Evolutionary conservation across 2,888 invertebrate genomes (phyloP).

Genomic region (Synergus itoensis): DNA sequence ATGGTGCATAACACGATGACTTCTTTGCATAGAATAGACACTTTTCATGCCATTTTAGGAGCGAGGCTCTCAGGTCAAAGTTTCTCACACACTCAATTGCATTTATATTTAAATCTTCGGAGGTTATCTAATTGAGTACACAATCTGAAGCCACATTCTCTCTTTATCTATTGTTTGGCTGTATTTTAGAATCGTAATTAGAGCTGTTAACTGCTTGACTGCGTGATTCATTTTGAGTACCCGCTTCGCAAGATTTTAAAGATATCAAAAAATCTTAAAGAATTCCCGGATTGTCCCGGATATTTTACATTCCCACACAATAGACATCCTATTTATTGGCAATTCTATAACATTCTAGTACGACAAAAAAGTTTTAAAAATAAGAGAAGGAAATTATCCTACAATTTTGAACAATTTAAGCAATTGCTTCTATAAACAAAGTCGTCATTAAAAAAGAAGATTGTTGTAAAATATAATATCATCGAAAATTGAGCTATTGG

Average conservation of each 20-base stretch:
- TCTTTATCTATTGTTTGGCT: too few relatives aligned
- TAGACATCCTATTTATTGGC: too few relatives aligned
- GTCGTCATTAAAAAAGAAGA: slow-evolving; percentile 26
- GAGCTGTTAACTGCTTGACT: too few relatives aligned
- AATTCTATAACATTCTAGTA: too few relatives aligned
- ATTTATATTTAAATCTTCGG: not conserved
- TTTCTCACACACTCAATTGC: not conserved
- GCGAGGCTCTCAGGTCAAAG: not conserved
- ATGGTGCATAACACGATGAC: slow-evolving; percentile 14
- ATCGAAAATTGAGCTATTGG: slow-evolving; percentile 41
- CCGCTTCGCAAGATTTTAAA: too few relatives aligned
- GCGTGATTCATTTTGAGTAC: too few relatives aligned
- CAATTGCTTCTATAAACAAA: slow-evolving; percentile 3
- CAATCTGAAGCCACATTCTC: not conserved
- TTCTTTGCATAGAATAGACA: slow-evolving; percentile 40
- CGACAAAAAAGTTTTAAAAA: too few relatives aligned
- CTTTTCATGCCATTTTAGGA: slow-evolving; percentile 17
- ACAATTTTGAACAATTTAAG: not conserved
- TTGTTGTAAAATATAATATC: slow-evolving; percentile 9
- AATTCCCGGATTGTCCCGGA: too few relatives aligned
- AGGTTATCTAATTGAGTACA: not conserved
- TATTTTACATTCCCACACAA: too few relatives aligned
- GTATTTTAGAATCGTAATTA: too few relatives aligned
- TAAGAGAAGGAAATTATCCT: not conserved
- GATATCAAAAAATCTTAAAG: too few relatives aligned